phyloP scores from a whole-genome alignment of 2,113 vertebrate genomes.

The Rynchops niger region DNA sequence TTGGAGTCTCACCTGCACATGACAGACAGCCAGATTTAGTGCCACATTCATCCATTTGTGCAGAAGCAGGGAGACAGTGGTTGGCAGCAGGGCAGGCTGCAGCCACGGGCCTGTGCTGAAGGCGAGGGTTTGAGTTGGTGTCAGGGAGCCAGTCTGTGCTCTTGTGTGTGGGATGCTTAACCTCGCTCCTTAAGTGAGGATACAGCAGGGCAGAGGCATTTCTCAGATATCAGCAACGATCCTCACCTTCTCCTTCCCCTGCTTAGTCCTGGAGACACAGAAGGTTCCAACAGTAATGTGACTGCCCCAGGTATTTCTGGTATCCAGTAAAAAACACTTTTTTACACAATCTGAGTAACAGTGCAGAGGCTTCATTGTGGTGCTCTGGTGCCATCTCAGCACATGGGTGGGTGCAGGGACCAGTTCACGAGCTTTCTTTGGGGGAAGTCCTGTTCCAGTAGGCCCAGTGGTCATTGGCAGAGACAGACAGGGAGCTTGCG shows the following conservation, averaged over 20 bases:
- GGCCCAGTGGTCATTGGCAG: background rate
- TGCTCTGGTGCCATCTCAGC: background rate
- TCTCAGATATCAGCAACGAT: rapidly evolving
- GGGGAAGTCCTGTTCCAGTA: background rate
- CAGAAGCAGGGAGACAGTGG: background rate
- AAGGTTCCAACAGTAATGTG: background rate
- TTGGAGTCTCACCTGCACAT: background rate
- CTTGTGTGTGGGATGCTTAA: background rate
- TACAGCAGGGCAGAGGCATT: background rate
- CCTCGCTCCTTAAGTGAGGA: background rate
- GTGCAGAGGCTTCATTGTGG: background rate
- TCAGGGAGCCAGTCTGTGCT: background rate
- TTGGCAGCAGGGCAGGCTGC: background rate
- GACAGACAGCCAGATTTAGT: background rate
- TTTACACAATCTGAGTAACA: background rate
- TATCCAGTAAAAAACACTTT: background rate
- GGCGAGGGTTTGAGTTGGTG: background rate
- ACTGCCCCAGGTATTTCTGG: background rate
- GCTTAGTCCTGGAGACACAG: background rate
- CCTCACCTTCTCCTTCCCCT: background rate
- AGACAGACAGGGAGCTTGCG: background rate
- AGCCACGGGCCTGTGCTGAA: background rate
- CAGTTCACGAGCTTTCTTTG: rapidly evolving
- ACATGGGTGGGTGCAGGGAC: background rate
- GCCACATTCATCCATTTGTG: background rate